Base-by-base conservation (phyloP, 2,888 invertebrate species). In the Andrena haemorrhoa region DNA sequence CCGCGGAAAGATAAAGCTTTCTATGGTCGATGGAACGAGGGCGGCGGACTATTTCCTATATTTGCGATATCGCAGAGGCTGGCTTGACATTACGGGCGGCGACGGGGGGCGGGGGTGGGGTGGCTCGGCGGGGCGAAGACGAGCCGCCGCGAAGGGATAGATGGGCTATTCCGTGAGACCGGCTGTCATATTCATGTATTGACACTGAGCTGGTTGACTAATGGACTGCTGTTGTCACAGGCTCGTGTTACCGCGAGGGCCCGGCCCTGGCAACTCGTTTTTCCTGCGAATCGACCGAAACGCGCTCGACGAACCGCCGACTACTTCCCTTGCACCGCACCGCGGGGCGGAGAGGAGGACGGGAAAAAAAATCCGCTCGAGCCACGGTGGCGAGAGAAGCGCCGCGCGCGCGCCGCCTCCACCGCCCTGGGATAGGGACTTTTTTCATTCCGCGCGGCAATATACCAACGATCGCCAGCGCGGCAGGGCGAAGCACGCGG, bases 141-240 rank as follows among this genome's bases (percentile, higher is more conserved):
- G 74, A 75, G 74, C 47, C 23, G 75, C 61, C 61, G 68, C 79
- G 72, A 75, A 69, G 74, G 79, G 83, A 72, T 77, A 65, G 89
- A 85, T 89, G 82, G 88, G 77, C 85, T 87, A 82, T 89, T 89
- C 88, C 89, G 81, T 86, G 84, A 89, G 91, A 92, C 92, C 92
- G 90, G 89, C 92, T 91, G 93, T 93, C 92, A 92, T 93, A 93
- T 92, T 93, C 92, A 93, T 94, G 92, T 94, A 94, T 94, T 94
- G 93, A 94, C 93, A 94, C 89, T 88, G 89, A 92, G 92, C 91
- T 92, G 92, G 90, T 94, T 94, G 93, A 94, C 94, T 94, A 94
- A 94, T 94, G 93, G 94, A 94, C 93, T 92, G 92, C 90, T 93
- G 93, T 94, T 94, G 92, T 94, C 92, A 90, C 88, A 93, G 88